Percentiles rank a stretch among this genome's conserved stretches.
Conservation (phyloP, 2,888 invertebrate species). For the Lamellibrachia columna region DNA sequence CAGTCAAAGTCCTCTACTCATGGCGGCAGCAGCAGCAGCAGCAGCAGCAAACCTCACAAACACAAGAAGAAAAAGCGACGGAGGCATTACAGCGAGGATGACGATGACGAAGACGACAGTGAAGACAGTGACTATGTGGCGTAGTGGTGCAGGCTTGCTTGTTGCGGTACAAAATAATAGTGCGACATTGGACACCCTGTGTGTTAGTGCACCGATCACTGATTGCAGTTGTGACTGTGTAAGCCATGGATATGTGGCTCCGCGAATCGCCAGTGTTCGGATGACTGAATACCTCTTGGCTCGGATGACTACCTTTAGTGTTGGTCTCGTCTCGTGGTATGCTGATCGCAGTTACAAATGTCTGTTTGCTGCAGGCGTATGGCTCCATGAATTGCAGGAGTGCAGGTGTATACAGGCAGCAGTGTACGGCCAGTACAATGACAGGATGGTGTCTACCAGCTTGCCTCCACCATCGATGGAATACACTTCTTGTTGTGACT, state of each 20-base stretch:
- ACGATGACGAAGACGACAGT: slow-evolving; percentile 54
- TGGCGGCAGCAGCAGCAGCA: not conserved
- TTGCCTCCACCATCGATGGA: not conserved
- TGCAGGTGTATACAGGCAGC: not conserved
- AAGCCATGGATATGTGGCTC: no score
- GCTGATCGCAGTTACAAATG: not conserved
- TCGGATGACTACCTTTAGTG: no score
- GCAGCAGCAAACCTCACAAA: slow-evolving; percentile 28
- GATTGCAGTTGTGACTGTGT: no score
- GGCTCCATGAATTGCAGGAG: not conserved
- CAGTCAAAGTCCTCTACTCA: not conserved
- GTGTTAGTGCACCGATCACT: no score
- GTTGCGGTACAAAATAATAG: not conserved
- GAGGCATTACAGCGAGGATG: slow-evolving; percentile 51
- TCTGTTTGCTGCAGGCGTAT: not conserved
- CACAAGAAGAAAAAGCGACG: slow-evolving; percentile 52
- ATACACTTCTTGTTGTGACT: not conserved
- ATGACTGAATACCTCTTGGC: no score
- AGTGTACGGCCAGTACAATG: not conserved
- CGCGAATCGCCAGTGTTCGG: no score
- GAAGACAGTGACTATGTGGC: slow-evolving; percentile 47
- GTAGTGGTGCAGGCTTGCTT: slow-evolving; percentile 23
- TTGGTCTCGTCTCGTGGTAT: not conserved
- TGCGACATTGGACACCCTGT: not conserved
- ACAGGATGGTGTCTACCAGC: not conserved